A percentile compares a stretch with the other conserved stretches of the same genome.
These are phyloP conservation scores for Falcaria lacertinaria DNA, from an alignment of 2,888 invertebrate genomes.

Conservation along the genomic window DNA sequence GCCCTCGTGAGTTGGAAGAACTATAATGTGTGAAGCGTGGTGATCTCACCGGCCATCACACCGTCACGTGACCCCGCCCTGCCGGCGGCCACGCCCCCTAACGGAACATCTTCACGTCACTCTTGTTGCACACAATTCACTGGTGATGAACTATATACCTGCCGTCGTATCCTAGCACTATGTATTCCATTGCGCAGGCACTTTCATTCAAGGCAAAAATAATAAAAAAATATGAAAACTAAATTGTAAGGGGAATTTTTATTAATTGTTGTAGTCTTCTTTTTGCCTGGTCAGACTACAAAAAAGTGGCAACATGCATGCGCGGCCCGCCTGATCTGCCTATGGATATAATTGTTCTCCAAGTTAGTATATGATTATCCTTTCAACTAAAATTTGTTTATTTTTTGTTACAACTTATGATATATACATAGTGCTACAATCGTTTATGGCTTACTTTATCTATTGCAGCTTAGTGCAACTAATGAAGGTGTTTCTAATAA, in stretches of 20 bases:
- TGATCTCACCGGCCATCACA: conserved; percentile 75
- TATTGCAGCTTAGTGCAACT: conserved; percentile 25
- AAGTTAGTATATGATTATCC: no score
- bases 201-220: no score
- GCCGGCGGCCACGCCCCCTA: conserved; percentile 67
- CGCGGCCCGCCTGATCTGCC: no score
- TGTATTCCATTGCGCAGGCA: conserved; percentile 18
- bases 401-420: no score
- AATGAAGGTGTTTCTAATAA: conserved; percentile 61
- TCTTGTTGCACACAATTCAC: conserved; percentile 17
- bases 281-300: no score
- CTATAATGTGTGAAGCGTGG: conserved; percentile 25
- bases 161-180: conserved; percentile 21
- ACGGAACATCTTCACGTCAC: conserved; percentile 49
- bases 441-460: conserved; percentile 28
- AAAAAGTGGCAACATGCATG: no score
- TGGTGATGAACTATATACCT: conserved; percentile 16
- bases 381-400: no score
- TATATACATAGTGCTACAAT: conserved; percentile 22
- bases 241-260: no score
- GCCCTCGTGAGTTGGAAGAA: conserved; percentile 4
- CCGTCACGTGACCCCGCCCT: conserved; percentile 74
- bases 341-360: no score
- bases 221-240: no score
- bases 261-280: no score